These are phyloP conservation scores for Gorsachius goisagi DNA, from an alignment of 2,113 vertebrate genomes.

Conservation along the genomic window DNA sequence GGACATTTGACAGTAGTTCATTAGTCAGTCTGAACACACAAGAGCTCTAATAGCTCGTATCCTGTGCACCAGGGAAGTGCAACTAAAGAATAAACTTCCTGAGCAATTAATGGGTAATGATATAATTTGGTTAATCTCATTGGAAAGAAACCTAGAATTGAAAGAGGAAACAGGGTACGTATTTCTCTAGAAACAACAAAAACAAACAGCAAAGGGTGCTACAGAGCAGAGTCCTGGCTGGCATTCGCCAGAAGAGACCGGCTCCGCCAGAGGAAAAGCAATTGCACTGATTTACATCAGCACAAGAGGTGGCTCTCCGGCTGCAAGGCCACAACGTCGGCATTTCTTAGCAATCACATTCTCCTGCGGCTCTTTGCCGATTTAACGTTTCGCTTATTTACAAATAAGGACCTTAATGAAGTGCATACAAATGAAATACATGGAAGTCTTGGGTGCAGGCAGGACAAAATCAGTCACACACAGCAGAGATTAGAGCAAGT, in stretches of 20 bases:
- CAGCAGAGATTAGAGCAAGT: not conserved
- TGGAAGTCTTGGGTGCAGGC: not conserved
- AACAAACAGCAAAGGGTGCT: conserved; percentile 27
- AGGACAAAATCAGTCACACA: not conserved
- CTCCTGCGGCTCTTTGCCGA: not conserved
- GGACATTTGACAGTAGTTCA: not conserved
- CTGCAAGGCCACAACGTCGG: not conserved
- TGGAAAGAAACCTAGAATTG: conserved; percentile 24
- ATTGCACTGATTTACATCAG: not conserved
- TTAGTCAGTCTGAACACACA: not conserved
- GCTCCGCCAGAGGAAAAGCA: not conserved
- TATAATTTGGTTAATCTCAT: conserved; percentile 22
- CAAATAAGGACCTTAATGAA: not conserved
- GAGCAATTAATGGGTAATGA: conserved; percentile 46
- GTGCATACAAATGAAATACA: not conserved
- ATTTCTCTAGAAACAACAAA: conserved; percentile 32
- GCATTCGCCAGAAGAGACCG: not conserved
- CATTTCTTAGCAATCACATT: not conserved
- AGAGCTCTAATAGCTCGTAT: conserved; percentile 29
- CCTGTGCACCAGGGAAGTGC: conserved; percentile 42
- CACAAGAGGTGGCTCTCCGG: not conserved
- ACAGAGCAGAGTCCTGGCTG: not conserved
- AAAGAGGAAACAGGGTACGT: not conserved
- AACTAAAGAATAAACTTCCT: conserved; percentile 50
- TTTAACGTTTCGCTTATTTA: not conserved